Evolutionary conservation across 2,113 vertebrate genomes (phyloP).

Genomic region (Podocnemis expansa): DNA sequence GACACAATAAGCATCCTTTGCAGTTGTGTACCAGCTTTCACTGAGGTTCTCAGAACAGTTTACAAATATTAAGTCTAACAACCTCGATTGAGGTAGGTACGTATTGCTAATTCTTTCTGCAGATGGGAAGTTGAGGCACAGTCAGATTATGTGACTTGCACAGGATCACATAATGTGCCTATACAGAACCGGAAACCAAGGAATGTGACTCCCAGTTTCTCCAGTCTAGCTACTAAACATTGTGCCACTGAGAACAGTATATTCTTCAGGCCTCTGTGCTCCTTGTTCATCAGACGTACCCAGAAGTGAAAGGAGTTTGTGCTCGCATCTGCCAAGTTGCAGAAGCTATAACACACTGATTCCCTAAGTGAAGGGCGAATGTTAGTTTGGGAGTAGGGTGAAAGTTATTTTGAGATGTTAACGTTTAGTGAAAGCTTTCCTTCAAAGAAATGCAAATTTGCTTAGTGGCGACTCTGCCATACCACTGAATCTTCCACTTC

Average conservation of each 20-base stretch:
- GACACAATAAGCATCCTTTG: background rate
- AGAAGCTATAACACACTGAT: background rate
- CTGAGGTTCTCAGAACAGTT: background rate
- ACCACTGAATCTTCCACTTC: background rate
- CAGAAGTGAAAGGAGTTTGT: background rate
- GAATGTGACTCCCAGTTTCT: background rate
- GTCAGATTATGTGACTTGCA: background rate
- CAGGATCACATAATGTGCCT: background rate
- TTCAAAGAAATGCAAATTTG: background rate
- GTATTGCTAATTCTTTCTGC: background rate
- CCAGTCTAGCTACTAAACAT: background rate
- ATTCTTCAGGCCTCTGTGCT: background rate
- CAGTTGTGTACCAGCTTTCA: background rate
- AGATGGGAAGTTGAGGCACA: background rate
- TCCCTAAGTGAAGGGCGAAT: background rate
- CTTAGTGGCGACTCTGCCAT: background rate
- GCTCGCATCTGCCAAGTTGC: background rate
- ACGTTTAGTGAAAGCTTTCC: background rate
- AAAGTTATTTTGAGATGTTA: background rate
- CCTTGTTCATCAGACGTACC: background rate
- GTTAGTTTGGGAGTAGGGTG: background rate
- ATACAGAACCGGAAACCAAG: background rate
- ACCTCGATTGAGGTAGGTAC: background rate
- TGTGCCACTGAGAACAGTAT: background rate
- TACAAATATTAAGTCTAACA: background rate